phyloP scores from a whole-genome alignment of 2,888 invertebrate genomes.

The Unio pictorum region DNA sequence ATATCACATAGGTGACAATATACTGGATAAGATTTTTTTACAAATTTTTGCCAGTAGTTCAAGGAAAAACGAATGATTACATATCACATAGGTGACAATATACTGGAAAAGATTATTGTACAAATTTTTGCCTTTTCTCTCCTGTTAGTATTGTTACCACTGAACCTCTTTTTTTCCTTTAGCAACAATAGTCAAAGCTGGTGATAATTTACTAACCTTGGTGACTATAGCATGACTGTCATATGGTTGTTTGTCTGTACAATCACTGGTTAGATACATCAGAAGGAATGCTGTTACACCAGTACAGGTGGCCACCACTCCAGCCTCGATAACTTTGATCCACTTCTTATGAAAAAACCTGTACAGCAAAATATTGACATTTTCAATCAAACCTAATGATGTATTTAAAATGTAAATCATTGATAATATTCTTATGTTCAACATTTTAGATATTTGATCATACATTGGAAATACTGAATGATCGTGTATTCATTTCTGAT shows the following conservation, averaged over 20 bases:
- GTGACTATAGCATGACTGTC: conserved; percentile 50
- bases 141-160: background rate
- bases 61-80: too few relatives aligned
- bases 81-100: too few relatives aligned
- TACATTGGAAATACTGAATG: too few relatives aligned
- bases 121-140: too few relatives aligned
- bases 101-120: too few relatives aligned
- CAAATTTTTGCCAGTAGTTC: too few relatives aligned
- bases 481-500: too few relatives aligned
- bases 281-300: conserved; percentile 90
- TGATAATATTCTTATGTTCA: too few relatives aligned
- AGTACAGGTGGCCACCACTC: conserved; percentile 85
- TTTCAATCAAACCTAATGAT: background rate
- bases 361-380: conserved; percentile 5
- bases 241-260: conserved; percentile 76
- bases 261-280: conserved; percentile 90
- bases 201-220: conserved; percentile 28
- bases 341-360: conserved; percentile 74
- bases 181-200: background rate
- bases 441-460: too few relatives aligned
- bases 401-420: background rate
- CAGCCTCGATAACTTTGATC: conserved; percentile 88
- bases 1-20: too few relatives aligned
- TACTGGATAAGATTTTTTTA: too few relatives aligned
- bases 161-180: background rate